These are phyloP conservation scores for Drosophila percnosoma DNA, from an alignment of 2,888 invertebrate species.

Conservation along the genomic window DNA sequence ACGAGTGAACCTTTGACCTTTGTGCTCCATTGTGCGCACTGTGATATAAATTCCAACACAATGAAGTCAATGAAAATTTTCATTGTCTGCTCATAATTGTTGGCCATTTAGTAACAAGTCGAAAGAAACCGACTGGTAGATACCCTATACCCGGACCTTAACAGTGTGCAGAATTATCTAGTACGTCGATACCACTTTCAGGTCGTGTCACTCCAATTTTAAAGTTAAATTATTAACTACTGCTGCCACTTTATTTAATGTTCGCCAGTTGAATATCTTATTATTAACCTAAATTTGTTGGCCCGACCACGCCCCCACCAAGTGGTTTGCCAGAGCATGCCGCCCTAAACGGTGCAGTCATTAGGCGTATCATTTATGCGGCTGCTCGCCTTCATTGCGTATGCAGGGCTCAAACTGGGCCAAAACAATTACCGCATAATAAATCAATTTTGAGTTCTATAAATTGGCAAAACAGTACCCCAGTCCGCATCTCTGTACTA, in stretches of 20 bases:
- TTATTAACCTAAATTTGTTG: slow-evolving; percentile 61
- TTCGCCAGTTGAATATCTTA: slow-evolving; percentile 54
- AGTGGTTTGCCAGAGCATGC: slow-evolving; percentile 1
- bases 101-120: slow-evolving; percentile 56
- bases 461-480: slow-evolving; percentile 67
- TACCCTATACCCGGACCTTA: neutral
- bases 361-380: slow-evolving; percentile 58
- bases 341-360: slow-evolving; percentile 51
- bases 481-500: slow-evolving; percentile 1
- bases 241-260: slow-evolving; percentile 54
- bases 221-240: slow-evolving; percentile 2
- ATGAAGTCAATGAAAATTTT: slow-evolving; percentile 53
- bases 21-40: neutral
- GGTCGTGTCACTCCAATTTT: neutral
- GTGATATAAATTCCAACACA: slow-evolving; percentile 54
- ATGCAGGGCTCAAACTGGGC: slow-evolving; percentile 73
- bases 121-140: neutral
- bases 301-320: slow-evolving; percentile 24
- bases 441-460: slow-evolving; percentile 80
- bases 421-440: slow-evolving; percentile 83
- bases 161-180: neutral
- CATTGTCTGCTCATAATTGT: slow-evolving; percentile 71
- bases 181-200: neutral
- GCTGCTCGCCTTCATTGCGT: slow-evolving; percentile 54
- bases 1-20: slow-evolving; percentile 13